Percentiles rank a stretch among this genome's conserved stretches.
phyloP scores from a whole-genome alignment of 2,797 vertebrate species.

The Monodelphis domestica region DNA sequence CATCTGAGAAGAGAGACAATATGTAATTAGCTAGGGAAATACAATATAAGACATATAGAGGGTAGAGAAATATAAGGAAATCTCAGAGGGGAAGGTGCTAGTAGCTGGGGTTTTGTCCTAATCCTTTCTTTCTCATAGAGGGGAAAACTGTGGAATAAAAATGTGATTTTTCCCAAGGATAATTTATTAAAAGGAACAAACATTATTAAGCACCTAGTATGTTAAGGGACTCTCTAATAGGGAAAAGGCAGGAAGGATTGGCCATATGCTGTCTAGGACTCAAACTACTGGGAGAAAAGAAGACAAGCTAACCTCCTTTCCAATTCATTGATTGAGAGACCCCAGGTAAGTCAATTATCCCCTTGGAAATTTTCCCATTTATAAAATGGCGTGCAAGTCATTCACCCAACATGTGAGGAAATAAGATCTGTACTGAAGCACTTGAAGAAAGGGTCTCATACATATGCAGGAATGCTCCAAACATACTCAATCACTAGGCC shows the following conservation, averaged over 20 bases:
- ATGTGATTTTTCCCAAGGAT: background rate
- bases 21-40: background rate
- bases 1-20: background rate
- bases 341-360: background rate
- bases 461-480: constrained; percentile 11
- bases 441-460: background rate
- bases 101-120: background rate
- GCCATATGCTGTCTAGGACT: background rate
- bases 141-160: background rate
- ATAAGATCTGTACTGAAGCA: background rate
- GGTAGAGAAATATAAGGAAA: background rate
- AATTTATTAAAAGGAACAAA: background rate
- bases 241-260: background rate
- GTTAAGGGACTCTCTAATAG: background rate
- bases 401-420: background rate
- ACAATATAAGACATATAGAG: background rate
- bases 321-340: background rate
- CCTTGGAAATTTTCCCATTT: background rate
- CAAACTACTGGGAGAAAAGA: background rate
- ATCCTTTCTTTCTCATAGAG: background rate
- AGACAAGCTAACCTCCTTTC: background rate
- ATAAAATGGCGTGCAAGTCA: background rate
- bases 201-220: background rate
- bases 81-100: background rate
- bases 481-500: background rate